Percentiles rank a stretch among this genome's conserved stretches.
phyloP scores from a whole-genome alignment of 2,888 invertebrate genomes.

The Noctua janthina region DNA sequence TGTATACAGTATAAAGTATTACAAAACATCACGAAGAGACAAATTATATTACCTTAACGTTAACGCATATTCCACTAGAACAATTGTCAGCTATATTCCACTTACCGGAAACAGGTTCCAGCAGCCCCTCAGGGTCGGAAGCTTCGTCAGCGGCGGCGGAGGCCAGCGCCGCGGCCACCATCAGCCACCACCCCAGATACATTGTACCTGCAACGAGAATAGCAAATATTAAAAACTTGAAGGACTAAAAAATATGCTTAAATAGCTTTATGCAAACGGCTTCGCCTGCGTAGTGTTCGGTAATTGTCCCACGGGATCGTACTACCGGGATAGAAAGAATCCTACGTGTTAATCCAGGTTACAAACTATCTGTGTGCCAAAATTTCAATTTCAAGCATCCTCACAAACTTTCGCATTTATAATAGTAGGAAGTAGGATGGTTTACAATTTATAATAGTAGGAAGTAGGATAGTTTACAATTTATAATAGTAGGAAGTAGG shows the following conservation, averaged over 20 bases:
- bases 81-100: conserved; percentile 16
- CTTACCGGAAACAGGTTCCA: conserved; percentile 78
- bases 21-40: background rate
- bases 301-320: no score
- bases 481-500: no score
- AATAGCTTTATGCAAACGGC: background rate
- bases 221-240: background rate
- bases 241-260: background rate
- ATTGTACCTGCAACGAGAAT: conserved; percentile 70
- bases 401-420: no score
- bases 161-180: conserved; percentile 73
- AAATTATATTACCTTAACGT: background rate
- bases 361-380: background rate
- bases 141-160: conserved; percentile 78
- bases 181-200: conserved; percentile 75
- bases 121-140: conserved; percentile 79
- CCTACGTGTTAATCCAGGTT: background rate
- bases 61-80: background rate
- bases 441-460: background rate
- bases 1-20: background rate
- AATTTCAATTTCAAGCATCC: background rate
- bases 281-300: no score
- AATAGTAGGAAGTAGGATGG: no score
- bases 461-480: no score
- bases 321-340: background rate